phyloP scores from a whole-genome alignment of 2,888 invertebrate species.

The Tetranychus truncatus region DNA sequence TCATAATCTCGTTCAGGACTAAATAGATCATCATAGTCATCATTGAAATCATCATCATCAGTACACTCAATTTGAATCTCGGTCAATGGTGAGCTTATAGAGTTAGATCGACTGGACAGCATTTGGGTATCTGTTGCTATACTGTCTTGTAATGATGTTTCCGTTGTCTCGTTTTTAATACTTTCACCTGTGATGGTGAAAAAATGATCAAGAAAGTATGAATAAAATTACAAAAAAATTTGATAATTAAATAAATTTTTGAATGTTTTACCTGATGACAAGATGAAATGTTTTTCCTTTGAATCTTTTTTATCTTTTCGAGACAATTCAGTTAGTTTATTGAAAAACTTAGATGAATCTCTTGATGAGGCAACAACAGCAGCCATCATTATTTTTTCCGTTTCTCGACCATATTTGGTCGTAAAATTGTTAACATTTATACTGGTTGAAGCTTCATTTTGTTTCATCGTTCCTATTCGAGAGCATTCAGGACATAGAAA shows the following conservation, averaged over 20 bases:
- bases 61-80: neutral
- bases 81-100: neutral
- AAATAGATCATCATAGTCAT: neutral
- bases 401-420: slow-evolving; percentile 24
- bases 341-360: slow-evolving; percentile 22
- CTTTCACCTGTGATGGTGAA: neutral
- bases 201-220: too few species aligned
- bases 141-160: slow-evolving; percentile 18
- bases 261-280: slow-evolving; percentile 22
- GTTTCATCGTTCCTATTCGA: slow-evolving; percentile 21
- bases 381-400: neutral
- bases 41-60: neutral
- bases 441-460: slow-evolving; percentile 8
- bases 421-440: slow-evolving; percentile 24
- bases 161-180: slow-evolving; percentile 17
- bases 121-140: slow-evolving; percentile 8
- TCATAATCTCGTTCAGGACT: neutral
- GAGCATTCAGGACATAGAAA: slow-evolving; percentile 25
- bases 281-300: slow-evolving; percentile 24
- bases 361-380: neutral
- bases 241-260: slow-evolving; percentile 18
- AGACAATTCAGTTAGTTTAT: slow-evolving; percentile 25
- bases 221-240: too few species aligned
- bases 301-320: slow-evolving; percentile 27
- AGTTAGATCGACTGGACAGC: neutral